Conservation (phyloP, 2,888 invertebrate species). For the Synanthedon tipuliformis region DNA sequence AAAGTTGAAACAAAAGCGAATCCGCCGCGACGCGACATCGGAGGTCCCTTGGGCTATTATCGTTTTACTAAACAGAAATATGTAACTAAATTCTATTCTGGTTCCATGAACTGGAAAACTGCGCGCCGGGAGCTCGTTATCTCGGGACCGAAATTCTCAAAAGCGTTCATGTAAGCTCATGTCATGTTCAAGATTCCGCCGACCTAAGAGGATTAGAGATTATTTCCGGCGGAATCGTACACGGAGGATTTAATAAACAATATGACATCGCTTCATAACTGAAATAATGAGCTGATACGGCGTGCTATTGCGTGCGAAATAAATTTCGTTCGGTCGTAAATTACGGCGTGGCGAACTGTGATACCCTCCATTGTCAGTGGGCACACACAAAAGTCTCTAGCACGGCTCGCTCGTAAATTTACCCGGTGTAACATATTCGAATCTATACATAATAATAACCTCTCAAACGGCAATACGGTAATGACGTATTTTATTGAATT, state of each 20-base stretch:
- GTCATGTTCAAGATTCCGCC: constrained; percentile 18
- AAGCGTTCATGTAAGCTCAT: constrained; percentile 15
- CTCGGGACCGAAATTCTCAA: constrained; percentile 13
- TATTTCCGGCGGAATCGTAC: constrained; percentile 15
- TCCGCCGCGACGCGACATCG: constrained; percentile 2
- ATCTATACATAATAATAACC: constrained; percentile 15
- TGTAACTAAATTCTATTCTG: constrained; percentile 44
- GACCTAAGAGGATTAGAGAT: constrained; percentile 20
- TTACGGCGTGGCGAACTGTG: not conserved
- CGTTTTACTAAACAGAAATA: constrained; percentile 37
- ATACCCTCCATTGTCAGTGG: not conserved
- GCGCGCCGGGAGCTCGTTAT: constrained; percentile 15
- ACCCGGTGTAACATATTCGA: constrained; percentile 21
- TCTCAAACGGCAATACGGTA: constrained; percentile 7
- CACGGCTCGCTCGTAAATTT: constrained; percentile 16
- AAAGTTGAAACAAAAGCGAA: constrained; percentile 4
- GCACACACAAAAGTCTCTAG: not conserved
- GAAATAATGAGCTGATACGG: not conserved
- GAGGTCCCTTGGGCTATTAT: constrained; percentile 11
- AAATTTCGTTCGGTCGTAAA: constrained; percentile 3
- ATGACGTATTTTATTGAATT: constrained; percentile 15
- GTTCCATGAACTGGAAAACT: constrained; percentile 40
- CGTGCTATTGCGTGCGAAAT: not conserved
- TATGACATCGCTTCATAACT: not conserved
- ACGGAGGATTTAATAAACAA: not conserved